A percentile compares a stretch with the other conserved stretches of the same genome.
Conservation (phyloP, 2,113 vertebrate species). For the Neotragus pygmaeus region DNA sequence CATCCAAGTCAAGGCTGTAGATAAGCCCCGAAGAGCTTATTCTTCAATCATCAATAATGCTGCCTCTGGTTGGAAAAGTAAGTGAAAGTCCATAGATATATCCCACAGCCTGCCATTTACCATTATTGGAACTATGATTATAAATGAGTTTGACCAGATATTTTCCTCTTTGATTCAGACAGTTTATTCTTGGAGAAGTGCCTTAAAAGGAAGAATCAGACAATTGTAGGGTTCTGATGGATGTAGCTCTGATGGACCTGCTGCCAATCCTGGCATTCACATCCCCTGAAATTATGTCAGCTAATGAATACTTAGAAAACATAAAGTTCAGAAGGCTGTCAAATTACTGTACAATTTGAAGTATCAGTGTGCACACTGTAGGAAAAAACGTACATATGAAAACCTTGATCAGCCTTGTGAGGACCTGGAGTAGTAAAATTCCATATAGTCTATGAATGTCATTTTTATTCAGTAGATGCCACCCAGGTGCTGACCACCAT, state of each 20-base stretch:
- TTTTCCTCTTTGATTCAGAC: constrained; percentile 69
- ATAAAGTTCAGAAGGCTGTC: constrained; percentile 68
- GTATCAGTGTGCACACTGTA: not conserved
- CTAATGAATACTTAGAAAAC: constrained; percentile 68
- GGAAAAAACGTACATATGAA: constrained; percentile 18
- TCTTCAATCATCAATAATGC: constrained; percentile 34
- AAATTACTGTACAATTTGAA: constrained; percentile 52
- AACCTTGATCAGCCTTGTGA: not conserved
- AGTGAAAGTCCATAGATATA: not conserved
- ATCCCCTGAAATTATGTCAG: constrained; percentile 70
- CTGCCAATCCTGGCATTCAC: constrained; percentile 60
- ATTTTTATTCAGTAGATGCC: not conserved
- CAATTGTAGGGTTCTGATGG: constrained; percentile 60
- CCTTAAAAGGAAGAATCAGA: constrained; percentile 71
- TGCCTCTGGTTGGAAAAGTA: constrained; percentile 15
- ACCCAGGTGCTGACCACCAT: not conserved
- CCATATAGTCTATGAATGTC: not conserved
- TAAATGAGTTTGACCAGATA: constrained; percentile 67
- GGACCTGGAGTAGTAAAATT: not conserved
- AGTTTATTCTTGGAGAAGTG: constrained; percentile 58
- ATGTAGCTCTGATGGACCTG: constrained; percentile 30
- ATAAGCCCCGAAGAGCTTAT: constrained; percentile 28
- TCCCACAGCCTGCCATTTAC: constrained; percentile 25
- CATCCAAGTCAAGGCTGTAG: not conserved
- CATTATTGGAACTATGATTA: constrained; percentile 54